Base-by-base conservation (phyloP, 2,888 invertebrate genomes). In the Cetonia aurata region DNA sequence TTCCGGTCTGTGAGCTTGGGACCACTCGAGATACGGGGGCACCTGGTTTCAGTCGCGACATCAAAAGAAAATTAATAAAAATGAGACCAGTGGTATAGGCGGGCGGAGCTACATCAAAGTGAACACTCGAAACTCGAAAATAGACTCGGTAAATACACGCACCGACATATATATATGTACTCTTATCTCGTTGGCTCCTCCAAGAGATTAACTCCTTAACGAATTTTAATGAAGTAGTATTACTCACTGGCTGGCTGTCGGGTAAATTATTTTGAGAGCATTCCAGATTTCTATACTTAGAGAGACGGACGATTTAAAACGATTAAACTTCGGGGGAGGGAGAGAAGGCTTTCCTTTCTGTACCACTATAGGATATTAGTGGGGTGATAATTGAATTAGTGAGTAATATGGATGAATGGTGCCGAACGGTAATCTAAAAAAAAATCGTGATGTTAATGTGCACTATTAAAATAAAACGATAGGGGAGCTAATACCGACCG, bases 151-250 rank as follows among this genome's bases (percentile, higher is more conserved):
- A 25, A 25, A 25, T 25, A 25, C 25, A 25, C 25, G 25, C 25
- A 25, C 44, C 3, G 44, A 2, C 13, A 6, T 44, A 44, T 13
- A 44, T 44, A 13, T 25, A 25, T 25, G 25, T 44, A 13, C 44
- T 13, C 44, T 44, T 44, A 44, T 44, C 44, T 10, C 44, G 3
- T 1, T 44, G 12, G 44, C 44, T 44, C 13, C 12, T 44, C 13
- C 44, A 6, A 3, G 44, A 44, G 44, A 44, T 44, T 44, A 44
- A 44, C 44, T 44, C 44, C 13, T 44, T 44, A 44, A 44, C 44
- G 13, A 44, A 44, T 44, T n/a, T 44, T 44, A 44, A 44, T 44
- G 44, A 13, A 44, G 44, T 13, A 10, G 44, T n/a, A 44, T 44
- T 44, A 44, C 3, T 44, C 44, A 44, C 44, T 44, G 12, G 44